Evolutionary conservation across 2,797 vertebrate genomes (phyloP).

Genomic region (Echiichthys vipera): DNA sequence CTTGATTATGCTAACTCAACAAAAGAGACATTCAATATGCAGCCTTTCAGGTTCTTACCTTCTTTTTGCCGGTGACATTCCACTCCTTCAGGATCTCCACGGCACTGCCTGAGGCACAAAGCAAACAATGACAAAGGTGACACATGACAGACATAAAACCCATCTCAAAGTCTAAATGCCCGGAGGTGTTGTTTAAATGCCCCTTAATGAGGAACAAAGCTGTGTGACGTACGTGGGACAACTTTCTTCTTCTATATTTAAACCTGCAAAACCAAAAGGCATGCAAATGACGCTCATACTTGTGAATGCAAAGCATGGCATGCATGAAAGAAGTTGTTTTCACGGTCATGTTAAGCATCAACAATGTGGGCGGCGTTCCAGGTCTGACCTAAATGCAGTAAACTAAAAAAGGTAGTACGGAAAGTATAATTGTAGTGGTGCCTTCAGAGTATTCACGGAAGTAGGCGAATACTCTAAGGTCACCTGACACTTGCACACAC

Average conservation of each 20-base stretch:
- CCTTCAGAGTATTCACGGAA: neutral
- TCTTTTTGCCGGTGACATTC: slow-evolving; percentile 97
- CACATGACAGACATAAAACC: neutral
- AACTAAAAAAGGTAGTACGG: neutral
- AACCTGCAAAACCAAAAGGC: slow-evolving; percentile 33
- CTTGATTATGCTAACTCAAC: slow-evolving; percentile 5
- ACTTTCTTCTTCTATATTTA: slow-evolving; percentile 56
- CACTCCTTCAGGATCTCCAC: slow-evolving; percentile 96
- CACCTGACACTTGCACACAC: too few species aligned
- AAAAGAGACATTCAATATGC: neutral
- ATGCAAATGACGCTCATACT: slow-evolving; percentile 35
- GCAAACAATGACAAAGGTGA: slow-evolving; percentile 36
- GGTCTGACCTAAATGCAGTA: neutral
- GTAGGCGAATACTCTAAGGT: neutral
- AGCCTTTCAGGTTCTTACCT: slow-evolving; percentile 79
- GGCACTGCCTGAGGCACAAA: slow-evolving; percentile 87
- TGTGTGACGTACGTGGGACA: slow-evolving; percentile 33
- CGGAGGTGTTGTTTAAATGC: slow-evolving; percentile 12
- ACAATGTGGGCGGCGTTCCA: neutral
- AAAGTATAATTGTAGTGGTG: neutral
- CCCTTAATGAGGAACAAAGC: slow-evolving; percentile 35
- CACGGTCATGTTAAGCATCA: neutral
- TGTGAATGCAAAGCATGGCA: slow-evolving; percentile 37
- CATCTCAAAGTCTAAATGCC: slow-evolving; percentile 9
- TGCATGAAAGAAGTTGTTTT: neutral